Conservation (phyloP, 2,113 vertebrate species). For the Ranitomeya variabilis region DNA sequence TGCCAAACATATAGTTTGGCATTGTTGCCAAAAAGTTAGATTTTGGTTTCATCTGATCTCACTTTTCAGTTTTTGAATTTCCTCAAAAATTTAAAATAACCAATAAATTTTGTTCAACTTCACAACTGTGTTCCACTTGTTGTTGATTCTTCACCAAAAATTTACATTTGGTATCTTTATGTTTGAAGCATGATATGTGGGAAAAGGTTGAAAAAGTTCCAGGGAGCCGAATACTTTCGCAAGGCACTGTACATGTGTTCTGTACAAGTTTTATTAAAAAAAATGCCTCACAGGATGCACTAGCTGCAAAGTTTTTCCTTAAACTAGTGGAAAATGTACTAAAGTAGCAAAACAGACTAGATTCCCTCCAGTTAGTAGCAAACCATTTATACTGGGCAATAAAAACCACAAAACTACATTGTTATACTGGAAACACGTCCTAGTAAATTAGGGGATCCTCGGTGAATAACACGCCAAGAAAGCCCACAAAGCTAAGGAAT, state of each 20-base stretch:
- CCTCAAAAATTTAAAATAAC: too few species aligned
- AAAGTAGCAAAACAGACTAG: not conserved
- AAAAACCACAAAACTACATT: not conserved
- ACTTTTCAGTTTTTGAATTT: too few species aligned
- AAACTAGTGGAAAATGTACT: not conserved
- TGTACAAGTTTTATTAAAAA: not conserved
- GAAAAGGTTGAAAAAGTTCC: too few species aligned
- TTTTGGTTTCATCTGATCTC: too few species aligned
- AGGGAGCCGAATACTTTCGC: too few species aligned
- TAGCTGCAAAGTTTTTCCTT: not conserved
- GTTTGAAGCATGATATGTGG: too few species aligned
- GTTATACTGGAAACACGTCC: not conserved
- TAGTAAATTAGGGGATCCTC: not conserved
- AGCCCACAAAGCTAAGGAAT: slow-evolving; percentile 1
- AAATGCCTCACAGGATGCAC: not conserved
- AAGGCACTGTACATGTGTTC: not conserved
- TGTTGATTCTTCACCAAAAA: too few species aligned
- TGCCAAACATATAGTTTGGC: too few species aligned
- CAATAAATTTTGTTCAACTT: too few species aligned
- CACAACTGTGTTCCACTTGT: too few species aligned
- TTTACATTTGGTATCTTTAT: too few species aligned
- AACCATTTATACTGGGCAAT: not conserved
- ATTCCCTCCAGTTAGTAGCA: not conserved
- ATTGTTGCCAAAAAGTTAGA: too few species aligned
- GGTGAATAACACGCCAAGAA: not conserved